Evolutionary conservation across 2,888 invertebrate species (phyloP).

Genomic region (Diplolepis rosae): DNA sequence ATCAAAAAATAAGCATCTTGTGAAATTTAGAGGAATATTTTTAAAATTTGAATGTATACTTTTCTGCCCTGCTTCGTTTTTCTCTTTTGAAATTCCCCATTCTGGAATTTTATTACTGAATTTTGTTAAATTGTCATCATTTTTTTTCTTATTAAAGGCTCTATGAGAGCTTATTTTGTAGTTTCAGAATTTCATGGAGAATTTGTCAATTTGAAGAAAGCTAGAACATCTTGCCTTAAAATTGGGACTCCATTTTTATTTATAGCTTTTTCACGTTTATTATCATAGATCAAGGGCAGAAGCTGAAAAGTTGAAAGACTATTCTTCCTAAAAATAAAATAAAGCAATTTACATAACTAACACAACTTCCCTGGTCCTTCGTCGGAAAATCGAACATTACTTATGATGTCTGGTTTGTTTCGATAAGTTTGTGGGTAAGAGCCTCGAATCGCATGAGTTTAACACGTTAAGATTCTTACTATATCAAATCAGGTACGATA

Average conservation of each 20-base stretch:
- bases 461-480: not conserved
- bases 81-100: constrained; percentile 2
- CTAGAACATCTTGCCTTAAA: not conserved
- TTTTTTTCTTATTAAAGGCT: too few relatives aligned
- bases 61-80: not conserved
- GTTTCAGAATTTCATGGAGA: not conserved
- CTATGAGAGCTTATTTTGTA: not conserved
- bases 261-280: not conserved
- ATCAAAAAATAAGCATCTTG: not conserved
- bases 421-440: not conserved
- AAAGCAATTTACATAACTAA: not conserved
- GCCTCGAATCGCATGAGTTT: not conserved
- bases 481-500: too few relatives aligned
- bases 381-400: not conserved
- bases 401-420: not conserved
- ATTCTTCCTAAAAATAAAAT: not conserved
- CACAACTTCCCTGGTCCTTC: not conserved
- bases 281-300: constrained; percentile 1
- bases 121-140: too few relatives aligned
- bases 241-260: not conserved
- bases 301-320: not conserved
- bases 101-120: not conserved
- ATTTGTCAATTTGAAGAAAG: constrained; percentile 9
- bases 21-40: too few relatives aligned
- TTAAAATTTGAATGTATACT: constrained; percentile 5